phyloP scores from a whole-genome alignment of 2,888 invertebrate genomes.

The Nemoura dubitans region DNA sequence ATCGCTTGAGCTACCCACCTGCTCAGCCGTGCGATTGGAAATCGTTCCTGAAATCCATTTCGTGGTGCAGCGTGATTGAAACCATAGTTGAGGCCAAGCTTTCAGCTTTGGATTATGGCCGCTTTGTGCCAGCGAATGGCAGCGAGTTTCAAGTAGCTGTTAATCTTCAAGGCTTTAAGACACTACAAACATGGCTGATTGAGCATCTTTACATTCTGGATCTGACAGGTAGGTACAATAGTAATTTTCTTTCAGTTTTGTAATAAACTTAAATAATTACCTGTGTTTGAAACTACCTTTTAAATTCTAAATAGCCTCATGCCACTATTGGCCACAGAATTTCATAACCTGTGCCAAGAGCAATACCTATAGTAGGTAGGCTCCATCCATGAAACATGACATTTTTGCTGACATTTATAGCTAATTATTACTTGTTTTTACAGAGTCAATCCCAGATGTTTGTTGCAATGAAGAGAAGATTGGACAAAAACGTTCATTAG shows the following conservation, averaged over 20 bases:
- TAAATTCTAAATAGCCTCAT: too few relatives aligned
- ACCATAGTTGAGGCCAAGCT: slow-evolving; percentile 30
- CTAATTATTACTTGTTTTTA: background rate
- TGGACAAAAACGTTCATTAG: slow-evolving; percentile 21
- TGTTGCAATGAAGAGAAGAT: background rate
- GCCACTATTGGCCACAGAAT: too few relatives aligned
- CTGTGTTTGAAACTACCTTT: too few relatives aligned
- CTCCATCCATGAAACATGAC: too few relatives aligned
- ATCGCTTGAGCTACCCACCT: slow-evolving; percentile 22
- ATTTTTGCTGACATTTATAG: too few relatives aligned
- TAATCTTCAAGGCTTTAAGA: background rate
- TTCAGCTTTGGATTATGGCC: background rate
- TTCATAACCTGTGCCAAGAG: too few relatives aligned
- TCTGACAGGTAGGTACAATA: background rate
- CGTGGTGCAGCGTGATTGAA: slow-evolving; percentile 25
- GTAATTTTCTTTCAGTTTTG: too few relatives aligned
- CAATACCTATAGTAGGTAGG: too few relatives aligned
- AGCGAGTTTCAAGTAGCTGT: slow-evolving; percentile 1
- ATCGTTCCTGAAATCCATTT: slow-evolving; percentile 24
- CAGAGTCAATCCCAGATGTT: background rate
- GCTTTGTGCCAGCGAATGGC: background rate
- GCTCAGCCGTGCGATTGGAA: background rate
- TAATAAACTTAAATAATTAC: too few relatives aligned
- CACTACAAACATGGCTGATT: slow-evolving; percentile 12
- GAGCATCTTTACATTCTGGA: background rate